phyloP scores from a whole-genome alignment of 2,888 invertebrate genomes.

The Monoplex corrugatus region DNA sequence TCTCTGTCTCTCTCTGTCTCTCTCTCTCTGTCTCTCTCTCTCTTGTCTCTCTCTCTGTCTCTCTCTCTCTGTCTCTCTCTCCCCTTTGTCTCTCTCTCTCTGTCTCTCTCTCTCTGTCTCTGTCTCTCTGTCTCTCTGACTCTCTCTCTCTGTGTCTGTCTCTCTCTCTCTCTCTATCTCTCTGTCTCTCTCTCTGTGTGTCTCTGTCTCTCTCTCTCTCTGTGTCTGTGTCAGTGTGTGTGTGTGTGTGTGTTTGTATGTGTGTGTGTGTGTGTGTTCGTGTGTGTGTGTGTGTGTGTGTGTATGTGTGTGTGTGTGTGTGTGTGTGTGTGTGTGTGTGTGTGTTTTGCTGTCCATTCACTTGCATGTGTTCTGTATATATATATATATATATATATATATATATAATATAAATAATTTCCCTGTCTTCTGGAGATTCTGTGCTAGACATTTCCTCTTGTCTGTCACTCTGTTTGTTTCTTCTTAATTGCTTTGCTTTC shows the following conservation, averaged over 20 bases:
- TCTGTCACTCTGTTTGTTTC: no score
- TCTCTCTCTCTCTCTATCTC: background rate
- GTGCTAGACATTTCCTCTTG: no score
- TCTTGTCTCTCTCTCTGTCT: background rate
- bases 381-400: background rate
- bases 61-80: background rate
- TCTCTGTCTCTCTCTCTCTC: background rate
- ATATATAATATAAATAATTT: no score
- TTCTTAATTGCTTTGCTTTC: no score
- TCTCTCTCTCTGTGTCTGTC: slow-evolving; percentile 10
- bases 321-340: background rate
- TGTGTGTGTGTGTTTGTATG: background rate
- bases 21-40: background rate
- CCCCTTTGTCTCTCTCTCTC: background rate
- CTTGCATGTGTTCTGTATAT: background rate
- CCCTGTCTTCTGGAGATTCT: no score
- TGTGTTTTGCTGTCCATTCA: background rate
- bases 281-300: no score
- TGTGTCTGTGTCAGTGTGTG: background rate
- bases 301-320: no score
- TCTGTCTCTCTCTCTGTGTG: background rate
- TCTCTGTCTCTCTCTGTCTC: slow-evolving; percentile 30
- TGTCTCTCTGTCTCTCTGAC: background rate
- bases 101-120: background rate
- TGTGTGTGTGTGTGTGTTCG: background rate